Base-by-base conservation (phyloP, 2,888 invertebrate species). In the Cistogaster globosa region DNA sequence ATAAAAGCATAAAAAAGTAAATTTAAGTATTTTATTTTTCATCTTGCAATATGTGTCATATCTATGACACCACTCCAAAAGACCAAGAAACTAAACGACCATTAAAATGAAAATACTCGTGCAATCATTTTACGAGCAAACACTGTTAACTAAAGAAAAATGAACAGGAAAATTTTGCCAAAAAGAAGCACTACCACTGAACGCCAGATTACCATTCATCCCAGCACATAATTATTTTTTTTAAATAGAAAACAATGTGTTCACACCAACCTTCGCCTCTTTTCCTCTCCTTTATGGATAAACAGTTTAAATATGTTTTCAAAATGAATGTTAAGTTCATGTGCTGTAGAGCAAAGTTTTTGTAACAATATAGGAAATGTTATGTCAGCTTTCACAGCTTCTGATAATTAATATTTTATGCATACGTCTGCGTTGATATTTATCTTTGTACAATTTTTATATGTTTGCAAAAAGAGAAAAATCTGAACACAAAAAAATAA, bases 391-490 rank as follows among this genome's bases (percentile, higher is more conserved):
- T 83, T 80, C 87, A 87, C 84, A 87, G 87, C 86, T 78, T 86
- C 86, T 86, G 87, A 87, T 88, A 88, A 88, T 88, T 88, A 87
- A 88, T 87, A 88, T 88, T 88, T 88, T 87, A 87, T 88, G 88
- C 87, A 87, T 85, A 86, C 87, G 87, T 88, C 86, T 88, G 88
- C 87, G 86, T 85, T 87, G 88, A 87, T 88, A 86, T 85, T 85
- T 85, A 88, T 88, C 88, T 60, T 72, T 42, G 7, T 1, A 42
- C 53, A 67, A 71, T 72, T 84, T 84, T 84, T 76, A 84, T 84
- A 84, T 84, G 71, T 84, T 76, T 76, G 80, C 55, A 22, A 55
- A 58, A 69, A 63, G 14, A 51, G 63, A 75, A 62, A 20, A 9
- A 45, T 20, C 7, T 18, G 55, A 36, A 58, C n/a, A 51, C 7